Percentiles rank a stretch among this genome's conserved stretches.
phyloP scores from a whole-genome alignment of 2,888 invertebrate genomes.

The Allolobophora icterica region DNA sequence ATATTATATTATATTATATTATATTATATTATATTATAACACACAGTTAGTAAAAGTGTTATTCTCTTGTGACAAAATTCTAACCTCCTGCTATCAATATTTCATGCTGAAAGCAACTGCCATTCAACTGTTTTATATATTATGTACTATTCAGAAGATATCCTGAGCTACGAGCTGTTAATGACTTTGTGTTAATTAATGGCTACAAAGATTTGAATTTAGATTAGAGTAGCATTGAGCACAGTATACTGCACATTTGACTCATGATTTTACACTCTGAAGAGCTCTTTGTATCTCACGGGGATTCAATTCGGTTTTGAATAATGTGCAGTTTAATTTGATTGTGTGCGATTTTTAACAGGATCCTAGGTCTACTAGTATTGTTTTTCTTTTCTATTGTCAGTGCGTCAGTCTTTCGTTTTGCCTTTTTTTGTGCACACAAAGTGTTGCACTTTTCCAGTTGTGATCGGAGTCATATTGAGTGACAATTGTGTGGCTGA shows the following conservation, averaged over 20 bases:
- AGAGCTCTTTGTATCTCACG: background rate
- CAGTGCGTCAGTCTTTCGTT: background rate
- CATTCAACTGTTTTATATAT: background rate
- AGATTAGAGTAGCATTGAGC: background rate
- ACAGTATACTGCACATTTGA: background rate
- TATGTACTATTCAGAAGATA: background rate
- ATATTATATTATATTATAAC: background rate
- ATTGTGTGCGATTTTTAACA: background rate
- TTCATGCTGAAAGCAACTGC: background rate
- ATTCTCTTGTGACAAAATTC: background rate
- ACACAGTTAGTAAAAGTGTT: background rate
- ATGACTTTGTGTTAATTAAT: background rate
- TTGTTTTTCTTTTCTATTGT: conserved; percentile 10
- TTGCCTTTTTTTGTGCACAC: background rate
- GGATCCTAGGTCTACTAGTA: background rate
- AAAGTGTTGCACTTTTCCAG: background rate
- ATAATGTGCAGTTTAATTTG: background rate
- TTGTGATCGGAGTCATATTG: background rate
- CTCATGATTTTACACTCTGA: background rate
- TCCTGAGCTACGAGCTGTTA: background rate
- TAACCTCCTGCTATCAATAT: background rate
- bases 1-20: background rate
- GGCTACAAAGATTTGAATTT: conserved; percentile 14
- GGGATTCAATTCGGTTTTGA: background rate
- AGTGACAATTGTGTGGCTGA: background rate